phyloP scores from a whole-genome alignment of 1,140 invertebrate species.

The Pseudomyrmex gracilis region DNA sequence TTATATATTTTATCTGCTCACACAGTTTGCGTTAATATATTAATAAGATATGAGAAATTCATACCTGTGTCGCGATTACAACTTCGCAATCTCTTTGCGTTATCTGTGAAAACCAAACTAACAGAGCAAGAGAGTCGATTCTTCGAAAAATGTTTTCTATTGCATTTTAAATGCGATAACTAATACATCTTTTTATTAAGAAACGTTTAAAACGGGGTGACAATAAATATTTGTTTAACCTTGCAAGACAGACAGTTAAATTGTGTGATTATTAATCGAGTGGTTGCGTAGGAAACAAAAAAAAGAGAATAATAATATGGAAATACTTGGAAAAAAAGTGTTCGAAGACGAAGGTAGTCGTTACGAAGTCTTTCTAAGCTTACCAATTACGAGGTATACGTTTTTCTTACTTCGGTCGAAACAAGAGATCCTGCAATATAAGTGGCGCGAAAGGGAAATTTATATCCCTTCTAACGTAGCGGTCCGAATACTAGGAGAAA shows the following conservation, averaged over 20 bases:
- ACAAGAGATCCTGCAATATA: constrained; percentile 48
- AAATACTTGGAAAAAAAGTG: not conserved
- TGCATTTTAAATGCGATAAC: not conserved
- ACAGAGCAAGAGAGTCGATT: not conserved
- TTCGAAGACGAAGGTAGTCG: not conserved
- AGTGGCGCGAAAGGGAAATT: constrained; percentile 41
- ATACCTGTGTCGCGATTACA: not conserved
- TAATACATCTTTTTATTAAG: too few relatives aligned
- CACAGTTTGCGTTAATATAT: constrained; percentile 7
- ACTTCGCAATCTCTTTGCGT: not conserved
- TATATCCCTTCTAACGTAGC: constrained; percentile 22
- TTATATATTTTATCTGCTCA: constrained; percentile 16
- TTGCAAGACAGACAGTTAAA: too few relatives aligned
- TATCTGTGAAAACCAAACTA: constrained; percentile 4
- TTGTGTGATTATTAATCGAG: too few relatives aligned
- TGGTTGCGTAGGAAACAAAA: too few relatives aligned
- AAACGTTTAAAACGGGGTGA: not conserved
- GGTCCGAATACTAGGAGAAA: constrained; percentile 11
- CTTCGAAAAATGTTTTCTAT: not conserved
- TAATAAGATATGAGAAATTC: not conserved
- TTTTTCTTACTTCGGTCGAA: constrained; percentile 54
- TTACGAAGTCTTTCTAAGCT: constrained; percentile 26
- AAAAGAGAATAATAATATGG: not conserved
- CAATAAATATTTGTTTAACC: not conserved
- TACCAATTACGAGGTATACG: constrained; percentile 38